Evolutionary conservation across 2,113 vertebrate genomes (phyloP), one percentile per base, ranked within the genome.

Genomic region (Smithornis capensis): DNA sequence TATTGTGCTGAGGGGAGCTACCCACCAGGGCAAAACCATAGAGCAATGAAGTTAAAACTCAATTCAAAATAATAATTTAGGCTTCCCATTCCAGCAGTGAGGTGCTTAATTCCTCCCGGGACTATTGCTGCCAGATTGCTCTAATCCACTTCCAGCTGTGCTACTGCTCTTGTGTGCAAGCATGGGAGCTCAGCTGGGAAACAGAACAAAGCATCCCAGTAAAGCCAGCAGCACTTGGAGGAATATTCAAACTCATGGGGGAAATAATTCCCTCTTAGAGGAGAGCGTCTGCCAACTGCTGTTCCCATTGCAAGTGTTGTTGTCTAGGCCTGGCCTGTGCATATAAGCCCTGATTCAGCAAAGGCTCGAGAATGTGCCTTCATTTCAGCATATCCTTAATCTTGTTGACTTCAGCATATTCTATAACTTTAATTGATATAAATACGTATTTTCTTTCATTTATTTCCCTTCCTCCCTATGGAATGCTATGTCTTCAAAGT

Each of bases 141-240:
- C 86, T 93, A 95, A 95, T 96, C 92, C 90, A 90, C 38, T 94
- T 96, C 95, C 96, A 97, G 95, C 93, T 96, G 95, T 64, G 92
- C 94, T 95, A 25, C 92, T 92, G 88, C 80, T 95, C 92, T 94
- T 92, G 93, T 94, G 82, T 81, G 92, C 0, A 0, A 94, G 88
- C 76, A 92, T 81, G 95, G 95, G 90, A 92, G 95, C 73, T 81
- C 9, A 0, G 71, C 90, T 93, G 95, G 94, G 96, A 97, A 96
- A 40, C 76, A 96, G 94, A 96, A 96, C 92, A 97, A 97, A 96
- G 95, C 92, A 79, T 73, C 95, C 88, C 88, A 94, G 93, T 18
- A 71, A 83, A 94, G 88, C 92, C 94, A 95, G 90, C 86, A 96
- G 93, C 93, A 92, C 90, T 96, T 96, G 96, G 92, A 96, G 92